These are phyloP conservation scores for Urocyon cinereoargenteus DNA, from an alignment of 2,797 vertebrate genomes.

Conservation along the genomic window DNA sequence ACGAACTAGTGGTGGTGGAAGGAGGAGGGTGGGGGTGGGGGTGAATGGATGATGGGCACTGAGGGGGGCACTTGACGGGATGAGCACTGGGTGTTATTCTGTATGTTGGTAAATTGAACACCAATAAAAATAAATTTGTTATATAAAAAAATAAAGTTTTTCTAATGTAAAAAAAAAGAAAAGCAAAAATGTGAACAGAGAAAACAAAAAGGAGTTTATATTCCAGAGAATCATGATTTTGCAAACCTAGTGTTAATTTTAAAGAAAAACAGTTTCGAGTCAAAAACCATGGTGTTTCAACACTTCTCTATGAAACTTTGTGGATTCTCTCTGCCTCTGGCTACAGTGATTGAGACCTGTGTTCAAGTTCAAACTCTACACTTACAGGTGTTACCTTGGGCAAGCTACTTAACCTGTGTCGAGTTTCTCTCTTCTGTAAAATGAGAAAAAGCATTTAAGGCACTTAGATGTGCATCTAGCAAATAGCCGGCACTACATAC, in stretches of 20 bases:
- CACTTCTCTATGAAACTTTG: neutral
- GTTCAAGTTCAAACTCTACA: neutral
- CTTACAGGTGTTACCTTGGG: neutral
- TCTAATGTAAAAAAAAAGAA: neutral
- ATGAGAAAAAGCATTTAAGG: neutral
- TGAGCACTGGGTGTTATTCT: no score
- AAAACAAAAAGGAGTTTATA: neutral
- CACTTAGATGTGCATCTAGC: neutral
- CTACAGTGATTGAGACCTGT: neutral
- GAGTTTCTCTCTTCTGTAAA: neutral
- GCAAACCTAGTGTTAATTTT: neutral
- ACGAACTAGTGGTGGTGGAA: no score
- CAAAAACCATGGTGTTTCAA: neutral
- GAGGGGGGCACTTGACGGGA: no score
- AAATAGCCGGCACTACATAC: neutral
- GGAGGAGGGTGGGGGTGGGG: no score
- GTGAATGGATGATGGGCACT: no score
- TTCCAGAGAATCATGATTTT: neutral
- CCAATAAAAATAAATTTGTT: no score
- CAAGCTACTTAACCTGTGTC: neutral
- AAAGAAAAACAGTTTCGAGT: neutral
- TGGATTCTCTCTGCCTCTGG: neutral
- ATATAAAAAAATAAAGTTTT: no score
- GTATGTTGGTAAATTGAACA: no score
- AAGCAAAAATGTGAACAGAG: neutral